Evolutionary conservation across 2,888 invertebrate species (phyloP), one percentile per base, ranked within the genome.

Genomic region (Diaprepes abbreviatus): DNA sequence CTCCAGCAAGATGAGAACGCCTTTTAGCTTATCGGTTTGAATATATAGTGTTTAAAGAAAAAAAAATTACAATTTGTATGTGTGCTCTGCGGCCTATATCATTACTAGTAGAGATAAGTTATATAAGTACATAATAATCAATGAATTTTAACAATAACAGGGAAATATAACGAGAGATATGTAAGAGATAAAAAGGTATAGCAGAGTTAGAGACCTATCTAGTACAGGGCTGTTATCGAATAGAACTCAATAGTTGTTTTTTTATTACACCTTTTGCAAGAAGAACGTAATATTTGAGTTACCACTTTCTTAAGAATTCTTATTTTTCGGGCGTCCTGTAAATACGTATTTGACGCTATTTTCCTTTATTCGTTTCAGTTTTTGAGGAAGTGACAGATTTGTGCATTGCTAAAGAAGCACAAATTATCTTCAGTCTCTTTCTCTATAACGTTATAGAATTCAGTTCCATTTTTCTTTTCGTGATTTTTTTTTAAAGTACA

Each of bases 111-210:
- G 16, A 38, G 14, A 36, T 6, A 10, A 21, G n/a, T 48, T 17
- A n/a, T 19, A 14, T 55, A 55, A 4, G n/a, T 17, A 28, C 31
- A 28, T 33, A 59, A 45, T 45, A 38, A 33, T 45, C 17, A 43
- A 59, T 58, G 43, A 40, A 43, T 14, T 38, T 38, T 31, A 59
- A 43, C 43, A 59, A n/a, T 45, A 59, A 40, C 43, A 45, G 17
- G 38, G 38, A 38, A 57, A 7, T 5, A 45, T 35, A 55, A 19
- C 2, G 40, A 59, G 40, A 38, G 57, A 59, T 59, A 59, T 59
- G 59, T 59, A 45, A 33, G 43, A 43, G 59, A 33, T 36, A 9
- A 19, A 40, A 59, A 28, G n/a, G 40, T 58, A 21, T 28, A 43
- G 38, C 40, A 16, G 35, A 43, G 3, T 7, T 14, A 36, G 36